These are phyloP conservation scores for Aleadryas rufinucha DNA, from an alignment of 2,113 vertebrate species.

Conservation along the genomic window DNA sequence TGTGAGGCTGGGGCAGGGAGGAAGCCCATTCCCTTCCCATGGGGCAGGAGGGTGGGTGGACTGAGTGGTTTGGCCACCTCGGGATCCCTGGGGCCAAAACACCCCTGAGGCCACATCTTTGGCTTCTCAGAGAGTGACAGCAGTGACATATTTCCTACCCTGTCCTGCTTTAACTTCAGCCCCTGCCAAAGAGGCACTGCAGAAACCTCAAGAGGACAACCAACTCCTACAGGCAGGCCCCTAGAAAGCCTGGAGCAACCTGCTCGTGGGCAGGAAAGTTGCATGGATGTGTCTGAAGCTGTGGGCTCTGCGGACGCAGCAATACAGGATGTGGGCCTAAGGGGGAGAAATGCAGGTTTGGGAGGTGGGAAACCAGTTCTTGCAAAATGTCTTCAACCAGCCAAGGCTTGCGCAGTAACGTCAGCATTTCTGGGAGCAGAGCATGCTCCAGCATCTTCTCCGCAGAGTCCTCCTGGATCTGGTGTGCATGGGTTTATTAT, in stretches of 20 bases:
- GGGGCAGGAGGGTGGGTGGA: background rate
- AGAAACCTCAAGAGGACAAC: background rate
- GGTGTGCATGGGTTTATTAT: background rate
- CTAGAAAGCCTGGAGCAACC: background rate
- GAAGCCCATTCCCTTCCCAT: background rate
- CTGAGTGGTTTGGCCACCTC: background rate
- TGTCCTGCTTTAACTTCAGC: background rate
- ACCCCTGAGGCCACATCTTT: background rate
- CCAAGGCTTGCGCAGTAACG: background rate
- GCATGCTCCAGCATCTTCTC: background rate
- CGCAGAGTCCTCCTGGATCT: background rate
- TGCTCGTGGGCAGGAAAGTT: background rate
- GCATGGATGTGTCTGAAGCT: background rate
- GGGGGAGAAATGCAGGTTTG: conserved; percentile 8
- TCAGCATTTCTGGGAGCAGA: background rate
- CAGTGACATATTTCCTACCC: background rate
- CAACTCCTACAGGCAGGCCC: background rate
- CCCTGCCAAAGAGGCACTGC: background rate
- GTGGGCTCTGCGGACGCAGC: background rate
- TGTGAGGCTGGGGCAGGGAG: background rate
- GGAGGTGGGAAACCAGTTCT: background rate
- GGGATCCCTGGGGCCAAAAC: background rate
- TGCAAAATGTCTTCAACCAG: background rate
- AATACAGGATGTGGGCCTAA: background rate
- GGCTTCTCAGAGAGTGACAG: background rate